These are phyloP conservation scores for Falco punctatus DNA, from an alignment of 2,113 vertebrate species.

Conservation along the genomic window DNA sequence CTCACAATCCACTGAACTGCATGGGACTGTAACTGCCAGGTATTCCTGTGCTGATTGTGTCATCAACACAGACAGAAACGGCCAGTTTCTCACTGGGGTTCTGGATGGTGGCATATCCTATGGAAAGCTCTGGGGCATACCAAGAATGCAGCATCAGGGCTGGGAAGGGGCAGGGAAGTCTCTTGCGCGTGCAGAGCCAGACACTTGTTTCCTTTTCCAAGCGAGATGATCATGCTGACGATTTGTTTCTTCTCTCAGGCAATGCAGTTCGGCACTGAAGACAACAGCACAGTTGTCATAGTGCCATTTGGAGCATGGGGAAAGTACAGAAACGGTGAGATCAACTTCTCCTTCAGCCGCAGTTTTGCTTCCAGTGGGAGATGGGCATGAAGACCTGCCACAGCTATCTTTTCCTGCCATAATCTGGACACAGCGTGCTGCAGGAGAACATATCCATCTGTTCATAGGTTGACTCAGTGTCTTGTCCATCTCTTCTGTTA, in stretches of 20 bases:
- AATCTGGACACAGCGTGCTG: background rate
- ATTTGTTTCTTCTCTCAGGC: constrained; percentile 75
- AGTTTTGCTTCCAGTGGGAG: constrained; percentile 93
- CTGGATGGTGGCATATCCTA: background rate
- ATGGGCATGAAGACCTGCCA: constrained; percentile 81
- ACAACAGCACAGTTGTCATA: constrained; percentile 93
- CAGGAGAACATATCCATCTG: constrained; percentile 11
- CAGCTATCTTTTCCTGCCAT: constrained; percentile 12
- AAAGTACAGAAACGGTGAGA: constrained; percentile 86
- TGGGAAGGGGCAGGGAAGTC: background rate
- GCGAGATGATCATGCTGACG: background rate
- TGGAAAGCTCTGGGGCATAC: background rate
- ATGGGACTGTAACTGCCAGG: background rate
- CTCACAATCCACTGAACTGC: background rate
- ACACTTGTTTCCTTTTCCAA: background rate
- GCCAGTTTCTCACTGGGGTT: background rate
- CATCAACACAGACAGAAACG: background rate
- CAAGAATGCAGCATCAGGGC: background rate
- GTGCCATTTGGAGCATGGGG: constrained; percentile 98
- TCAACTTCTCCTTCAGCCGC: constrained; percentile 94
- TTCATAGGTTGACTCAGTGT: background rate
- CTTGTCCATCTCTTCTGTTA: constrained; percentile 13
- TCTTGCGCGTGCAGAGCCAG: background rate
- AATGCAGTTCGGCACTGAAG: constrained; percentile 91
- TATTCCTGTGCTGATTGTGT: background rate